These are phyloP conservation scores for Lissonota sp. DNA, from an alignment of 2,888 invertebrate species.

Conservation along the genomic window DNA sequence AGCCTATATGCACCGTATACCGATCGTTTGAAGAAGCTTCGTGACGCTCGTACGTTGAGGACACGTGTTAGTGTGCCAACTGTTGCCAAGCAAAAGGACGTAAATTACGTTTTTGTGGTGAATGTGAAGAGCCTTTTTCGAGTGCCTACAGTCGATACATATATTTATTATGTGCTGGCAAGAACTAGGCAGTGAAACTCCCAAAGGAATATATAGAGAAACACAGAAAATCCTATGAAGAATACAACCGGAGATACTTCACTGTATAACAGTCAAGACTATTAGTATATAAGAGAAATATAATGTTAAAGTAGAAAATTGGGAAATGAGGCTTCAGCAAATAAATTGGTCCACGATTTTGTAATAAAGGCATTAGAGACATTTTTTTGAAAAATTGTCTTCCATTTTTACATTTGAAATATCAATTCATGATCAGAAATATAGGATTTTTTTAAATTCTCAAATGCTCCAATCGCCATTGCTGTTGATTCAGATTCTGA, in stretches of 20 bases:
- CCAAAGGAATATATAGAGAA: background rate
- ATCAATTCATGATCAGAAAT: no score
- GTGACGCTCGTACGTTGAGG: no score
- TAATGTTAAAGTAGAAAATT: background rate
- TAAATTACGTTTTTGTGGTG: background rate
- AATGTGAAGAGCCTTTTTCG: background rate
- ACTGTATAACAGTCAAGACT: no score
- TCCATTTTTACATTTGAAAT: no score
- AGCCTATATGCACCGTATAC: background rate
- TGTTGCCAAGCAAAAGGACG: background rate
- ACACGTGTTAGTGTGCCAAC: no score
- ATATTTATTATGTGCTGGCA: background rate
- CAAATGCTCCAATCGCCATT: no score
- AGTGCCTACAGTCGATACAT: background rate
- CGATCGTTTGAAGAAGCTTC: conserved; percentile 41
- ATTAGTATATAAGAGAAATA: background rate
- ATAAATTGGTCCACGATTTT: no score
- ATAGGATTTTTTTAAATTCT: no score
- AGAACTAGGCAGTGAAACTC: background rate
- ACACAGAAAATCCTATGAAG: background rate
- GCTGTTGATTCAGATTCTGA: no score
- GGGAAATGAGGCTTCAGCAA: no score
- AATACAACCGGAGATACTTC: background rate
- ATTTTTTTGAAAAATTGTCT: no score
- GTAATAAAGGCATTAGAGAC: no score